A percentile compares a stretch with the other conserved stretches of the same genome.
Evolutionary conservation across 2,888 invertebrate genomes (phyloP).

Genomic region (Tachina fera): DNA sequence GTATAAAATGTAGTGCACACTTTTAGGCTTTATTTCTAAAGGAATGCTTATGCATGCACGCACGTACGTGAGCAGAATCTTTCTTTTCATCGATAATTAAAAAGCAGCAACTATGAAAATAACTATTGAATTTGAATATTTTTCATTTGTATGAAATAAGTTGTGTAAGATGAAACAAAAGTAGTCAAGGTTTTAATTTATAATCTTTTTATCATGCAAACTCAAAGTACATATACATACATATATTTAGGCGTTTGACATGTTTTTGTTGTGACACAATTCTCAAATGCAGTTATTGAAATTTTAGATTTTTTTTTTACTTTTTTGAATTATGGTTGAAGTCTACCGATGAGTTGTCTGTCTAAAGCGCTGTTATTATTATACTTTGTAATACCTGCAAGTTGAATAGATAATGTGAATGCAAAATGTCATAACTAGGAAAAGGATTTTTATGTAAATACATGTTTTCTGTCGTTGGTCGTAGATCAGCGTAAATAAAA

Average conservation of each 20-base stretch:
- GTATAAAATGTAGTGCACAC: slow-evolving; percentile 27
- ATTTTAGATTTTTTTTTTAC: neutral
- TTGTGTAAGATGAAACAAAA: neutral
- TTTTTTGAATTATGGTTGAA: too few relatives aligned
- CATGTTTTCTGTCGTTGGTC: too few relatives aligned
- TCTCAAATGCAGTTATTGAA: slow-evolving; percentile 8
- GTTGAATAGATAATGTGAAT: too few relatives aligned
- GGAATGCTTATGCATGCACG: neutral
- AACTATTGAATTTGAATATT: slow-evolving; percentile 40
- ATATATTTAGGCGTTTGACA: slow-evolving; percentile 15
- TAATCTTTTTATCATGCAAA: neutral
- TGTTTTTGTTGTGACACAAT: slow-evolving; percentile 19
- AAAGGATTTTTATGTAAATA: too few relatives aligned
- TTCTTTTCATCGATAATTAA: slow-evolving; percentile 24
- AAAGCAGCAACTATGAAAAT: slow-evolving; percentile 11
- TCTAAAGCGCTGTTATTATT: too few relatives aligned
- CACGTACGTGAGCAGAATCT: neutral
- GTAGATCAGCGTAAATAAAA: too few relatives aligned
- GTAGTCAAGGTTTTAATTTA: neutral
- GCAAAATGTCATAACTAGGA: too few relatives aligned
- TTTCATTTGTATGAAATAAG: slow-evolving; percentile 4
- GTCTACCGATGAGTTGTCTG: too few relatives aligned
- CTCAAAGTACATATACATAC: too few relatives aligned
- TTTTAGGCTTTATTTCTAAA: slow-evolving; percentile 50
- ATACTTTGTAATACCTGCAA: too few relatives aligned